Evolutionary conservation across 2,113 vertebrate genomes (phyloP), one percentile per base, ranked within the genome.

Genomic region (Python bivittatus): DNA sequence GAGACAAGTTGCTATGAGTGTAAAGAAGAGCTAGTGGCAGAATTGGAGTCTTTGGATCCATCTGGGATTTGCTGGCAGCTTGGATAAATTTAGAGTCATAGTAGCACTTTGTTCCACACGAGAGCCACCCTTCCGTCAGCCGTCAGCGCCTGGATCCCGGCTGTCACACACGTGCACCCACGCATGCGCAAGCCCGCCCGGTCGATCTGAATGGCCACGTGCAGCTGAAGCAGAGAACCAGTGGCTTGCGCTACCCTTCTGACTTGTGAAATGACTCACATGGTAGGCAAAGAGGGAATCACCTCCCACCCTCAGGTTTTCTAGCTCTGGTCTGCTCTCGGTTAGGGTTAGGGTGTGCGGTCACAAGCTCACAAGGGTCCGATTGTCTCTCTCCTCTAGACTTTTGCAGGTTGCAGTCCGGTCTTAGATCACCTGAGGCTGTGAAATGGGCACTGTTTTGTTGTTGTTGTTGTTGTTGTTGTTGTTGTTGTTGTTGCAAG

Each of bases 41-140:
- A 60, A 68, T 25, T 88, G 57, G 56, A 92, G 84, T 88, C 0
- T 0, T 52, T 72, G 2, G 92, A 79, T 85, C 93, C 5, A 0
- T 57, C 86, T 93, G 89, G 86, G 91, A n/a, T 93, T 93, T 93
- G 57, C 92, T 7, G 90, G 91, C 60, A 15, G 27, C 83, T 93
- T 27, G 29, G 38, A 29, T 54, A 7, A 22, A 0, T 90, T 89
- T 52, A 58, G 89, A 84, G 52, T 72, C 91, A 9, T 3, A 88
- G 61, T 60, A 92, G 87, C 23, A 17, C 54, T 92, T 92, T 11
- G 58, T 91, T 57, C 91, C 33, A 6, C 56, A 17, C 38, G 33
- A 92, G 94, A 92, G 94, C 84, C 93, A 25, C 57, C 56, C 33
- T 22, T 52, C 88, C 54, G 79, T 88, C 68, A 48, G 48, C 5